These are phyloP conservation scores for Aurelia aurita DNA, from an alignment of 30 jellyfish, hydroid and myxozoan genomes.

Conservation along the genomic window DNA sequence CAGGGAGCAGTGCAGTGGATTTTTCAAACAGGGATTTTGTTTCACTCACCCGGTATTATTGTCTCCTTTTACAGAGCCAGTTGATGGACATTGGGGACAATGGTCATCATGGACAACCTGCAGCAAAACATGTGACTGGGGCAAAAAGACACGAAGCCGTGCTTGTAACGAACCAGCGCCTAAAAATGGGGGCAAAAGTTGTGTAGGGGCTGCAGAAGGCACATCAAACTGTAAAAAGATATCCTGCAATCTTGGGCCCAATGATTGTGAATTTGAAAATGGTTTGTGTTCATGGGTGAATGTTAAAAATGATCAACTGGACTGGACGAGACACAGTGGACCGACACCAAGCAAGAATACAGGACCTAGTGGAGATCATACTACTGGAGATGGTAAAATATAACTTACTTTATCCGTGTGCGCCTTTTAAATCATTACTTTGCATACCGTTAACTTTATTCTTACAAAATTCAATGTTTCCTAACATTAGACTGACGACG, in stretches of 20 bases:
- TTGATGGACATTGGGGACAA: slow-evolving; percentile 94
- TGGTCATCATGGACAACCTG: slow-evolving; percentile 90
- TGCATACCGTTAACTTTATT: background rate
- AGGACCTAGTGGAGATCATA: slow-evolving; percentile 64
- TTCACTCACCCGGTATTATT: background rate
- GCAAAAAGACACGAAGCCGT: slow-evolving; percentile 68
- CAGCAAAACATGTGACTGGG: slow-evolving; percentile 81
- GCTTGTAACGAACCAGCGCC: slow-evolving; percentile 92
- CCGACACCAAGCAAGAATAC: slow-evolving; percentile 43
- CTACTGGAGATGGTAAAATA: slow-evolving; percentile 35
- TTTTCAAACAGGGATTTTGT: background rate
- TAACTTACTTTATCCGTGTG: background rate
- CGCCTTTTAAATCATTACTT: background rate
- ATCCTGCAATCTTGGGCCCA: slow-evolving; percentile 50
- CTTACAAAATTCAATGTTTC: background rate
- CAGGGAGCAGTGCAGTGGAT: too few species aligned
- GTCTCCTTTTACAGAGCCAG: slow-evolving; percentile 44
- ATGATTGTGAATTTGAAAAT: slow-evolving; percentile 39
- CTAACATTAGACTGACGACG: too few species aligned
- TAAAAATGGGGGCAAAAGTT: slow-evolving; percentile 72
- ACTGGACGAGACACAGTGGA: slow-evolving; percentile 47
- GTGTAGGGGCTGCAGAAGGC: slow-evolving; percentile 61
- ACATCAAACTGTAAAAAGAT: slow-evolving; percentile 20
- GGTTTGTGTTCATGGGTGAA: slow-evolving; percentile 36
- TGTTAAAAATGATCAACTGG: slow-evolving; percentile 9